Evolutionary conservation across 2,888 invertebrate species (phyloP), one percentile per base, ranked within the genome.

Genomic region (Pardosa pseudoannulata): DNA sequence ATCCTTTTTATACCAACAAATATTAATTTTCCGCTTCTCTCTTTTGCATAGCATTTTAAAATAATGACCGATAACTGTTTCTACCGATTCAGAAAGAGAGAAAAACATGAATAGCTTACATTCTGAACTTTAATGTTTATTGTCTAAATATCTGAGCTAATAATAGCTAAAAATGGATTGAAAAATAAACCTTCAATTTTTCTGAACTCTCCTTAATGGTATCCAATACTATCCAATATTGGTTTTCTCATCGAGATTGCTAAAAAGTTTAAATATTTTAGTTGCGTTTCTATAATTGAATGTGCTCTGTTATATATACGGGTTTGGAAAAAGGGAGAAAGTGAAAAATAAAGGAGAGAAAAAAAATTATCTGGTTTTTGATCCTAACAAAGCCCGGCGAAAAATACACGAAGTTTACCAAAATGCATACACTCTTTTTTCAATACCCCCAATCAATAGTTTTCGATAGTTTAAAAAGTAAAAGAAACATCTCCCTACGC

Each of bases 191-290:
- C 46, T 78, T 78, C 50, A 68, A 50, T 78, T 78, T 65, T 68
- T 46, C 68, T 68, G 68, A 50, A 70, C 70, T 50, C 31, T 56
- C 36, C 27, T 70, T 68, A 78, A 50, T 32, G 70, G 31, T 78
- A 78, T 78, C 75, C 68, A 67, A 75, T 68, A 70, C 75, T 41
- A 73, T 73, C 68, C 68, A 32, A n/a, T 81, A 81, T 81, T 70
- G 81, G 81, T 70, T 75, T 81, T 81, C 36, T 72, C 67, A 80
- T 80, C 74, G 46, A 75, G 68, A 81, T 46, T 46, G 41, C 56
- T 70, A 19, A 56, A 64, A 80, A 74, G 68, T 81, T 75, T 74
- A 81, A 81, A 81, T 75, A 56, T 62, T 81, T 81, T 75, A 75
- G 41, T 16, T 13, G 41, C 23, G 28, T 41, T 41, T 70, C 39